These are phyloP conservation scores for Aplochiton taeniatus DNA, from an alignment of 2,797 vertebrate genomes.

Conservation along the genomic window DNA sequence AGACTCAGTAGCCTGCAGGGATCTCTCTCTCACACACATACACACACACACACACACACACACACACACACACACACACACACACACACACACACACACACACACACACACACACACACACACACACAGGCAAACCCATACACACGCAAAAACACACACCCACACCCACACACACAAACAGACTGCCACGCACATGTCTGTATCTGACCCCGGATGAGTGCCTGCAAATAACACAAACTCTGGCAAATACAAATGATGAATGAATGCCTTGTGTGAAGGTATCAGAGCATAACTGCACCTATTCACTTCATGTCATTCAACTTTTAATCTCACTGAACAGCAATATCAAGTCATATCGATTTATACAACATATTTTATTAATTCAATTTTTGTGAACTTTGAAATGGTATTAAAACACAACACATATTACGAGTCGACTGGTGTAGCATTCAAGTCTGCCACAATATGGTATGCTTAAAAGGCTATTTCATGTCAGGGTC, in stretches of 20 bases:
- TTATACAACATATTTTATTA: too few relatives aligned
- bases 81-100: slow-evolving; percentile 6
- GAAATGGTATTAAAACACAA: too few relatives aligned
- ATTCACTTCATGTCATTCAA: not conserved
- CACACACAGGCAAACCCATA: slow-evolving; percentile 9
- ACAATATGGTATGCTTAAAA: not conserved
- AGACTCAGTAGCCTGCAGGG: slow-evolving; percentile 5
- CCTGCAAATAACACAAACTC: slow-evolving; percentile 1
- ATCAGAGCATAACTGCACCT: not conserved
- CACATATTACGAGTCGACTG: too few relatives aligned
- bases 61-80: slow-evolving; percentile 12
- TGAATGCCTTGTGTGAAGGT: not conserved
- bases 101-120: not conserved
- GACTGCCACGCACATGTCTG: not conserved
- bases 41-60: slow-evolving; percentile 3
- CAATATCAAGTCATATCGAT: too few relatives aligned
- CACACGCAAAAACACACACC: slow-evolving; percentile 9
- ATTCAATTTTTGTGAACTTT: too few relatives aligned
- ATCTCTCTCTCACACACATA: slow-evolving; percentile 2
- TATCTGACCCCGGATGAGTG: slow-evolving; percentile 5
- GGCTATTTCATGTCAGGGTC: too few relatives aligned
- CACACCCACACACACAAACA: too few relatives aligned
- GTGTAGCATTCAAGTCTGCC: not conserved
- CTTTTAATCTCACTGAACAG: not conserved
- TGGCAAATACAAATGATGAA: not conserved